Evolutionary conservation across 2,113 vertebrate genomes (phyloP), one percentile per base, ranked within the genome.

Genomic region (Cacatua alba): DNA sequence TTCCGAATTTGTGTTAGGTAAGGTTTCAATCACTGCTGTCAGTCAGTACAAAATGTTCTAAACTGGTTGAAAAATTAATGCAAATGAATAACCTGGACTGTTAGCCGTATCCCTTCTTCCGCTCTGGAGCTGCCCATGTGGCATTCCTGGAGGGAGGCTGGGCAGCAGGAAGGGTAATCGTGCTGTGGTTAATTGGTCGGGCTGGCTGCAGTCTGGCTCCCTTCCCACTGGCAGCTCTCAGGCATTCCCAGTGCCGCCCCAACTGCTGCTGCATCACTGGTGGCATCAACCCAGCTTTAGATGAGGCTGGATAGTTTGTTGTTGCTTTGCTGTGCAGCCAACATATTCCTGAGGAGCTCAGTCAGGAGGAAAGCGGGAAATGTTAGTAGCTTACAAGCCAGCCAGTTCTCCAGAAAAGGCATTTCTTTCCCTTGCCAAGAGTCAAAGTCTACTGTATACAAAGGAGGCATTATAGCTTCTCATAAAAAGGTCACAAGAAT

Each of bases 401-500:
- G 85, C 43, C 88, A 77, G 81, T 72, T 88, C 74, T 91, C 62
- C 78, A 92, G 77, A 92, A 90, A 75, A 94, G 62, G 15, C 82
- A 57, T 83, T 88, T 93, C 60, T 90, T 88, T 92, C 70, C 70
- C 41, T 85, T 94, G 94, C 94, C 95, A 96, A 87, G 92, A 96
- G 83, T 86, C 88, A 72, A 91, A 94, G 90, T 87, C 88, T 92
- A 9, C 83, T 76, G 33, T 63, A 89, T 84, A 97, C 96, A 97
- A 97, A 94, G 94, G 67, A 96, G 63, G 78, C 86, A 94, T 96
- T 96, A 94, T 96, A 87, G 13, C n/a, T 72, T 89, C 94, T 65
- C 70, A 92, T 86, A 95, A 89, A 96, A 96, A 89, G 83, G 88
- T 96, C 94, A 96, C 69, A 95, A 89, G 86, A 93, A 88, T 62